A percentile compares a stretch with the other conserved stretches of the same genome.
These are phyloP conservation scores for Eretmocerus hayati DNA, from an alignment of 2,888 invertebrate species.

Conservation along the genomic window DNA sequence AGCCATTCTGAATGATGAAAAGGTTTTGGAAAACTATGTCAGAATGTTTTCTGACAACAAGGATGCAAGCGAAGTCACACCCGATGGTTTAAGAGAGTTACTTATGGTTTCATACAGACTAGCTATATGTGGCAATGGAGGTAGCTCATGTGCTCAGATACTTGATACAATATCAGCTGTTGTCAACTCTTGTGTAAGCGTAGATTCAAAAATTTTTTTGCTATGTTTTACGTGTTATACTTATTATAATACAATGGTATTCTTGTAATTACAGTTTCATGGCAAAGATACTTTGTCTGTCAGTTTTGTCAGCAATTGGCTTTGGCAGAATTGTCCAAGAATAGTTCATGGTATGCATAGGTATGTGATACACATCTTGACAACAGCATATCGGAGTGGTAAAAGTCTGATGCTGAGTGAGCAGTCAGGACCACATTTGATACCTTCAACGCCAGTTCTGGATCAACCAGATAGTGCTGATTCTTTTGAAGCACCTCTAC, in stretches of 20 bases:
- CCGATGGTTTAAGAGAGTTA: slow-evolving; percentile 59
- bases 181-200: slow-evolving; percentile 62
- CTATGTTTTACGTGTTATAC: slow-evolving; percentile 4
- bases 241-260: neutral
- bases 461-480: slow-evolving; percentile 40
- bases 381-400: slow-evolving; percentile 53
- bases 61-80: slow-evolving; percentile 49
- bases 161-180: slow-evolving; percentile 67
- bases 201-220: slow-evolving; percentile 13
- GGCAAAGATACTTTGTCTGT: slow-evolving; percentile 66
- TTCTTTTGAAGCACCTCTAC: slow-evolving; percentile 48
- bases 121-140: slow-evolving; percentile 67
- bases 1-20: slow-evolving; percentile 49
- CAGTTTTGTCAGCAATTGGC: slow-evolving; percentile 75
- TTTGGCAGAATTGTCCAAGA: slow-evolving; percentile 70
- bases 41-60: slow-evolving; percentile 51
- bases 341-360: slow-evolving; percentile 71
- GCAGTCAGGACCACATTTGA: slow-evolving; percentile 50
- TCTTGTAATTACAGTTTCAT: slow-evolving; percentile 66
- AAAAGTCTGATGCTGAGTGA: slow-evolving; percentile 35
- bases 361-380: slow-evolving; percentile 56
- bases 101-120: slow-evolving; percentile 70
- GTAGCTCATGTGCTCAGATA: slow-evolving; percentile 58
- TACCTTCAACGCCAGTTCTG: slow-evolving; percentile 69
- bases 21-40: slow-evolving; percentile 63